Percentiles rank a stretch among this genome's conserved stretches.
Evolutionary conservation across 2,888 invertebrate genomes (phyloP).

Genomic region (Orthonevra nobilis): DNA sequence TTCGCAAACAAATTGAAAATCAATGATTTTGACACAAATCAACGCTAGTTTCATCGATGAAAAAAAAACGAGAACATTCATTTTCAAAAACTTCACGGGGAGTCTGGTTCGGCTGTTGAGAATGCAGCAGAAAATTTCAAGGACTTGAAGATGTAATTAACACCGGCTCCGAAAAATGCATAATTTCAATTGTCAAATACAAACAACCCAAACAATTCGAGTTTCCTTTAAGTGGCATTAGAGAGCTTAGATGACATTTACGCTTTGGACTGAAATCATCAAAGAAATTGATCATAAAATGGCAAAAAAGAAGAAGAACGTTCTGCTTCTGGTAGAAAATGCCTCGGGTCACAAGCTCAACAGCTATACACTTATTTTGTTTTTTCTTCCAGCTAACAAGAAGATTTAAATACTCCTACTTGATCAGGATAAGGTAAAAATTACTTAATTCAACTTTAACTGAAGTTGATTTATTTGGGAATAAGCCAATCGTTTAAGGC

Average conservation of each 20-base stretch:
- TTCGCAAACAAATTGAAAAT: slow-evolving; percentile 28
- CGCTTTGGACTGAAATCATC: slow-evolving; percentile 31
- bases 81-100: slow-evolving; percentile 38
- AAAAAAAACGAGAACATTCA: slow-evolving; percentile 10
- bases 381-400: slow-evolving; percentile 12
- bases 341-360: slow-evolving; percentile 7
- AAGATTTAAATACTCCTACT: neutral
- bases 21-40: slow-evolving; percentile 1
- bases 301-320: slow-evolving; percentile 8
- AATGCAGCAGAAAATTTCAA: slow-evolving; percentile 31
- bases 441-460: neutral
- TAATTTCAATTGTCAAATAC: slow-evolving; percentile 33
- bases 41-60: neutral
- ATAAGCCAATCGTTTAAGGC: slow-evolving; percentile 12
- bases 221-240: slow-evolving; percentile 27
- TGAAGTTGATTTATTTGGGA: neutral
- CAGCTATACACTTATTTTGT: neutral
- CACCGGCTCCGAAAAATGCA: slow-evolving; percentile 19
- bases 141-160: slow-evolving; percentile 18
- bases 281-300: slow-evolving; percentile 23
- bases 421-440: neutral
- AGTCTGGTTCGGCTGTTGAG: slow-evolving; percentile 37
- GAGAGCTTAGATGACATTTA: slow-evolving; percentile 35
- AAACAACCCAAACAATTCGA: too few species aligned
- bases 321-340: slow-evolving; percentile 12